Evolutionary conservation across 2,797 vertebrate species (phyloP).

Genomic region (Pseudopleuronectes americanus): DNA sequence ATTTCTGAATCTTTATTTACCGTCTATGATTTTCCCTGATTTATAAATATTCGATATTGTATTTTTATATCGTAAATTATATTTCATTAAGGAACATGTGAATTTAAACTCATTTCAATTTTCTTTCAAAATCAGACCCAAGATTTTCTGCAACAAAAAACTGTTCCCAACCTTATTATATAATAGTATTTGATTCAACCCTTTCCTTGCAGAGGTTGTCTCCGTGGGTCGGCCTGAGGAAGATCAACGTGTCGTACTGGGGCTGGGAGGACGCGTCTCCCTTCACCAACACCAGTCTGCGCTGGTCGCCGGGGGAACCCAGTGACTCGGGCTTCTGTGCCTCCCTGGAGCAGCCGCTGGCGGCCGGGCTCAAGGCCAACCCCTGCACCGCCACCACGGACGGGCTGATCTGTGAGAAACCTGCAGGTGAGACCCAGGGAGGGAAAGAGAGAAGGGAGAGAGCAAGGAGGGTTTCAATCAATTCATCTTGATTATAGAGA

Average conservation of each 20-base stretch:
- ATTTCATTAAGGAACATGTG: no score
- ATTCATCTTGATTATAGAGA: no score
- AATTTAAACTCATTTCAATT: no score
- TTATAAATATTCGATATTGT: no score
- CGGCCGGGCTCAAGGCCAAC: constrained; percentile 89
- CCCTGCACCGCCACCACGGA: constrained; percentile 90
- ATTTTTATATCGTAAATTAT: no score
- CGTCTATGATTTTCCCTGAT: no score
- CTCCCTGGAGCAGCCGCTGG: constrained; percentile 86
- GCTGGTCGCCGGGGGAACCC: constrained; percentile 92
- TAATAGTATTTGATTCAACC: no score
- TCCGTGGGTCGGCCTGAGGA: constrained; percentile 93
- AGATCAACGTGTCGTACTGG: constrained; percentile 96
- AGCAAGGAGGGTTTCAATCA: no score
- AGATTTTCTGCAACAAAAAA: no score
- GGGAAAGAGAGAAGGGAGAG: no score
- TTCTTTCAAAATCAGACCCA: neutral
- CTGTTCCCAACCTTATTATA: no score
- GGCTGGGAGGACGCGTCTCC: constrained; percentile 94
- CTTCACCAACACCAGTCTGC: constrained; percentile 90
- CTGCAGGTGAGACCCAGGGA: constrained; percentile 84
- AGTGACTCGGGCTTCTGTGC: constrained; percentile 95
- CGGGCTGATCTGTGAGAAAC: constrained; percentile 93
- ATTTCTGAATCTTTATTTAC: no score
- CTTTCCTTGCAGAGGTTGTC: constrained; percentile 59